Base-by-base conservation (phyloP, 2,113 vertebrate species). In the Montifringilla adamsi region DNA sequence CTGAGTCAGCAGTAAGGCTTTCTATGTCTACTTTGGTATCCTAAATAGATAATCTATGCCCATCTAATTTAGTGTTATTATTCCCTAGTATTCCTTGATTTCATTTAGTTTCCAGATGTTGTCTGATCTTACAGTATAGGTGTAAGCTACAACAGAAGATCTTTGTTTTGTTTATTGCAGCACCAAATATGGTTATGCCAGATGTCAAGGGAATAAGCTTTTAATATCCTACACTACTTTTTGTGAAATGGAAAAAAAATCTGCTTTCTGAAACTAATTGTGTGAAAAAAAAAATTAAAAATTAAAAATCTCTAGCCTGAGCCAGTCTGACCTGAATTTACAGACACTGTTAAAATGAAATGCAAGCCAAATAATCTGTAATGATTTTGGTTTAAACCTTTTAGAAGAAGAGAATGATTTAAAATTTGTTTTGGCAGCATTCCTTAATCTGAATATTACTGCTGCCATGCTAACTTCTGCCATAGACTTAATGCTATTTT, bases 361-460 rank as follows among this genome's bases (percentile, higher is more conserved):
- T 82, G 27, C 74, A 78, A 87, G 66, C 74, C 67, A 86, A 86
- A 94, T 92, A 87, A 37, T 86, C 96, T 95, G 82, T 84, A 76
- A 78, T 95, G 2, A 63, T 62, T 90, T 91, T 81, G 63, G 23
- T 75, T 96, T 87, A 90, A 96, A 87, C n/a, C 31, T 87, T 87
- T 84, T 72, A 58, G 41, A 89, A 79, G 67, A 95, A 86, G 59
- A 92, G 68, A 93, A 95, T 92, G 5, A 90, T 93, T 84, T 89
- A 76, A 78, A 96, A 94, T 91, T 77, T 90, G 60, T 84, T 92
- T 90, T 96, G 96, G 90, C 93, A 93, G 93, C n/a, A 55, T 94
- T 91, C 56, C 68, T 96, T 97, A 59, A 80, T 96, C 56, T 96
- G 73, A 93, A 49, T 96, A 63, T 86, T 94, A 68, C 56, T 90